Conservation (phyloP, 2,797 vertebrate species). For the Poeciliopsis paucimaculata region DNA sequence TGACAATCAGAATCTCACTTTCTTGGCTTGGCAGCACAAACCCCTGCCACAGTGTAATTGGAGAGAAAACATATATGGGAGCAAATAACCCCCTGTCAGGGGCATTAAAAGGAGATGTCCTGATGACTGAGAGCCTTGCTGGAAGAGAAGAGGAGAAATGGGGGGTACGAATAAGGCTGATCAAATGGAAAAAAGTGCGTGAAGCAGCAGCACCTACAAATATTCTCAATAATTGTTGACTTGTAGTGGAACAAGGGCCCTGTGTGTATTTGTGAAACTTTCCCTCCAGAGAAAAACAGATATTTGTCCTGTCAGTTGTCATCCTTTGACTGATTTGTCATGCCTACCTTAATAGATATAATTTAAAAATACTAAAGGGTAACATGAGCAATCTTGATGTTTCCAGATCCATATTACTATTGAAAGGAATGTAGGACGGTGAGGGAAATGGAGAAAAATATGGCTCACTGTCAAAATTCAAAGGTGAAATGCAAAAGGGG, state of each 20-base stretch:
- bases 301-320: slow-evolving; percentile 56
- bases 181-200: slow-evolving; percentile 74
- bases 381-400: slow-evolving; percentile 61
- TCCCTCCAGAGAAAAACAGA: slow-evolving; percentile 44
- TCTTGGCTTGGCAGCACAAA: slow-evolving; percentile 73
- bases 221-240: slow-evolving; percentile 81
- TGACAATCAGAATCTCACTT: slow-evolving; percentile 82
- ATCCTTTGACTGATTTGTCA: slow-evolving; percentile 65
- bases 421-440: slow-evolving; percentile 33
- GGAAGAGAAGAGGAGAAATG: slow-evolving; percentile 78
- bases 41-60: slow-evolving; percentile 86
- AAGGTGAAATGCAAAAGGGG: slow-evolving; percentile 24
- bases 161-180: slow-evolving; percentile 79
- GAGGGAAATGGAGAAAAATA: slow-evolving; percentile 33
- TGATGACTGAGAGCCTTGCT: slow-evolving; percentile 80
- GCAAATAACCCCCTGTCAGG: slow-evolving; percentile 89
- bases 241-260: slow-evolving; percentile 53
- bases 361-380: slow-evolving; percentile 68
- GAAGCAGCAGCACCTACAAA: slow-evolving; percentile 73
- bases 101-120: slow-evolving; percentile 85
- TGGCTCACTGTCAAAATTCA: slow-evolving; percentile 35
- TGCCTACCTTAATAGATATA: slow-evolving; percentile 56
- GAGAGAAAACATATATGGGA: slow-evolving; percentile 89
- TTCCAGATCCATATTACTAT: slow-evolving; percentile 40
- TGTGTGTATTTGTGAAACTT: slow-evolving; percentile 68